Evolutionary conservation across 2,797 vertebrate genomes (phyloP).

Genomic region (Ptychadena robeensis): DNA sequence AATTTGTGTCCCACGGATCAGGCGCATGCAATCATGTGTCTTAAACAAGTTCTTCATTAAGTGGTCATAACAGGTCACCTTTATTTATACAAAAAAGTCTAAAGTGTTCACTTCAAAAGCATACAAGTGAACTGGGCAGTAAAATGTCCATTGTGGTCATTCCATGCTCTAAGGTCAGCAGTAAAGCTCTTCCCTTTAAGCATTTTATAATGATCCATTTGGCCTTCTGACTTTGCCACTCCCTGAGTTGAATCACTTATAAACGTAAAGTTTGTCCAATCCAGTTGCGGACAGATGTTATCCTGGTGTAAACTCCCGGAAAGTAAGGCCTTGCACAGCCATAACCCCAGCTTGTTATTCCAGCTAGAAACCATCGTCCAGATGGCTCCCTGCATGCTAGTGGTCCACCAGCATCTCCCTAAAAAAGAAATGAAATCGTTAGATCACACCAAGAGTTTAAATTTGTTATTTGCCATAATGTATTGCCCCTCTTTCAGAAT

Average conservation of each 20-base stretch:
- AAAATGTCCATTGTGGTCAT: conserved; percentile 25
- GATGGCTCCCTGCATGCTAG: conserved; percentile 84
- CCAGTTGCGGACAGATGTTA: conserved; percentile 88
- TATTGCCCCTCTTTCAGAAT: too few species aligned
- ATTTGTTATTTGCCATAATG: too few species aligned
- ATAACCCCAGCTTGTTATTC: conserved; percentile 96
- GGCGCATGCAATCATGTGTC: conserved; percentile 10
- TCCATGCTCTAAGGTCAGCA: neutral
- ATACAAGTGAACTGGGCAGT: conserved; percentile 49
- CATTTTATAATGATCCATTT: conserved; percentile 20
- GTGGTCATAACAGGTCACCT: conserved; percentile 43
- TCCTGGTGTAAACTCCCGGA: conserved; percentile 89
- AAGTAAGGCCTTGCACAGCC: conserved; percentile 88
- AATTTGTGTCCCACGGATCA: neutral
- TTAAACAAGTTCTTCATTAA: neutral
- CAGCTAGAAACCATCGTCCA: conserved; percentile 91
- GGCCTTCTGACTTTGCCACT: conserved; percentile 7
- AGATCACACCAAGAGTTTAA: too few species aligned
- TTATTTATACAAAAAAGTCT: conserved; percentile 65
- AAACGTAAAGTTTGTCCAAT: conserved; percentile 80
- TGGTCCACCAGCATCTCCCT: conserved; percentile 95
- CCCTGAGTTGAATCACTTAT: conserved; percentile 48
- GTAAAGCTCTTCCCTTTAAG: neutral
- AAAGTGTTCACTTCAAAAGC: conserved; percentile 53
- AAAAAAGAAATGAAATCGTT: conserved; percentile 43